phyloP scores from a whole-genome alignment of 1,140 invertebrate genomes.

The Leptestheria dahalacensis region DNA sequence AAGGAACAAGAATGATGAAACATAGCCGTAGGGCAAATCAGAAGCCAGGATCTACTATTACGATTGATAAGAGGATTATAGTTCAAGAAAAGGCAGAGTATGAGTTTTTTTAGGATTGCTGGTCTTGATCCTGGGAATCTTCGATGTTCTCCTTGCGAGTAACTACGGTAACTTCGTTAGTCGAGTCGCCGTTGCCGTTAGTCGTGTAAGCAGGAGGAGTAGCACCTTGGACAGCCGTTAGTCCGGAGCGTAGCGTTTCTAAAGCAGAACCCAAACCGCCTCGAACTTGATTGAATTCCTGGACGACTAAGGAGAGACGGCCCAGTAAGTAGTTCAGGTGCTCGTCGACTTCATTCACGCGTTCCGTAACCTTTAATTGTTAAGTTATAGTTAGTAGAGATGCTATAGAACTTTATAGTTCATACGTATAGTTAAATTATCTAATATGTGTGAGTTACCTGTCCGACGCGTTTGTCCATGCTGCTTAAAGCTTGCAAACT shows the following conservation, averaged over 20 bases:
- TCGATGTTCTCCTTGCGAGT: conserved; percentile 6
- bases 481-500: conserved; percentile 62
- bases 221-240: background rate
- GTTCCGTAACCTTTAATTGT: conserved; percentile 43
- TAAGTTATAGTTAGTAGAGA: background rate
- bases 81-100: too few species aligned
- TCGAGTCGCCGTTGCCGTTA: background rate
- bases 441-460: too few species aligned
- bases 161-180: background rate
- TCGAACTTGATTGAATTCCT: conserved; percentile 64
- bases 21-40: too few species aligned
- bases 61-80: too few species aligned
- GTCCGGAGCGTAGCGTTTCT: conserved; percentile 12
- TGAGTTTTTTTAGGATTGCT: background rate
- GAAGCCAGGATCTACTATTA: too few species aligned
- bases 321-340: conserved; percentile 74
- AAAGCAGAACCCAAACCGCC: conserved; percentile 21
- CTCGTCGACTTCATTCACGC: conserved; percentile 62
- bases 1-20: too few species aligned
- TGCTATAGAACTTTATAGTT: too few species aligned
- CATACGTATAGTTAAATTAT: too few species aligned
- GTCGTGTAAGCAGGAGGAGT: background rate
- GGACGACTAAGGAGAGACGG: conserved; percentile 57
- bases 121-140: background rate
- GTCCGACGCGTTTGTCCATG: conserved; percentile 52